A percentile compares a stretch with the other conserved stretches of the same genome.
Evolutionary conservation across 2,113 vertebrate genomes (phyloP).

Genomic region (Chroicocephalus ridibundus): DNA sequence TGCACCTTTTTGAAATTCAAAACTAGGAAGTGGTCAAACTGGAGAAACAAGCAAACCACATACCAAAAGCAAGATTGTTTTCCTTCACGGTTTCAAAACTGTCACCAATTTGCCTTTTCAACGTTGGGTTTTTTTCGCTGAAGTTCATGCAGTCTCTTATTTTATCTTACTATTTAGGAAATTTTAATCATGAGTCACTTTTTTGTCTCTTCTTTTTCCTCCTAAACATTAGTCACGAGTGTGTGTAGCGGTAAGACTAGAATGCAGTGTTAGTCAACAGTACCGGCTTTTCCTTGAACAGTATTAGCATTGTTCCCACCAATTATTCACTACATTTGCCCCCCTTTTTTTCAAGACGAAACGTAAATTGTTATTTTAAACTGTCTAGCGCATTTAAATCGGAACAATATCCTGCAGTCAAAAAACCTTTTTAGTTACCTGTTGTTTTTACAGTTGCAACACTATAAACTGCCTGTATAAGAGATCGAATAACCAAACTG

Average conservation of each 20-base stretch:
- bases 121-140: slow-evolving; percentile 72
- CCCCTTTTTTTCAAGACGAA: slow-evolving; percentile 18
- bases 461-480: slow-evolving; percentile 79
- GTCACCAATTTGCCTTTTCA: slow-evolving; percentile 67
- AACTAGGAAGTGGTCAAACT: slow-evolving; percentile 79
- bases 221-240: slow-evolving; percentile 65
- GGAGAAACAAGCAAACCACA: slow-evolving; percentile 73
- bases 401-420: slow-evolving; percentile 61
- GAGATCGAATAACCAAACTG: slow-evolving; percentile 76
- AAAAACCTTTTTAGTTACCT: slow-evolving; percentile 41
- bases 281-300: slow-evolving; percentile 44
- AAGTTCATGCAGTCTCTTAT: slow-evolving; percentile 76
- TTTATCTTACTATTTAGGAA: slow-evolving; percentile 66
- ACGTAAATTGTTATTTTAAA: slow-evolving; percentile 55
- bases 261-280: slow-evolving; percentile 53
- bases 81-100: slow-evolving; percentile 51
- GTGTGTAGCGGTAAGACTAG: slow-evolving; percentile 59
- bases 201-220: slow-evolving; percentile 50
- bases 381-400: slow-evolving; percentile 63
- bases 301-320: slow-evolving; percentile 53
- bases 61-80: slow-evolving; percentile 71
- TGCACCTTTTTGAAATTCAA: slow-evolving; percentile 86
- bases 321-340: slow-evolving; percentile 61
- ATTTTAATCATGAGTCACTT: slow-evolving; percentile 70
- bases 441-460: slow-evolving; percentile 70